A percentile compares a stretch with the other conserved stretches of the same genome.
phyloP scores from a whole-genome alignment of 2,797 vertebrate species.

The Menidia menidia region DNA sequence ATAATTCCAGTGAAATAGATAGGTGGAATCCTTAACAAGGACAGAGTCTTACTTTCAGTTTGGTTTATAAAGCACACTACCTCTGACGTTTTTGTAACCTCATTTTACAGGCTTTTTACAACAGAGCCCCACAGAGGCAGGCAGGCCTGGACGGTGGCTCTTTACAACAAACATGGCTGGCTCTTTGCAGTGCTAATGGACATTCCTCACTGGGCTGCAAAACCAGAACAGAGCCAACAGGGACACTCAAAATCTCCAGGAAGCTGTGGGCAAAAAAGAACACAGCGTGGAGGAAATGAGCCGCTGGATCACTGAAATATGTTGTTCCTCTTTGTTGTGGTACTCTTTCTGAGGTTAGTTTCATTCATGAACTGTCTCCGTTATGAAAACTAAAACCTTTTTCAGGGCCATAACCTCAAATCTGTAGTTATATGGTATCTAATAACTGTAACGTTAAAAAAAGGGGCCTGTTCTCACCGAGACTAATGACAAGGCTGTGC shows the following conservation, averaged over 20 bases:
- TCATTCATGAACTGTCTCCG: constrained; percentile 45
- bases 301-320: constrained; percentile 28
- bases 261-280: constrained; percentile 53
- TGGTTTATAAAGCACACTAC: too few species aligned
- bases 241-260: constrained; percentile 47
- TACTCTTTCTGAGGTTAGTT: constrained; percentile 40
- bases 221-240: constrained; percentile 52
- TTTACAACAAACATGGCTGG: constrained; percentile 35
- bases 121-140: constrained; percentile 26
- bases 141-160: constrained; percentile 32
- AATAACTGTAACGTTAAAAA: constrained; percentile 3
- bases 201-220: constrained; percentile 72
- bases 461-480: constrained; percentile 30
- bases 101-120: not conserved
- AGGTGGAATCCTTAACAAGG: too few species aligned
- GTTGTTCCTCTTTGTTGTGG: constrained; percentile 45
- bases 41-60: too few species aligned
- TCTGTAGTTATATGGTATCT: constrained; percentile 28
- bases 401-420: constrained; percentile 46
- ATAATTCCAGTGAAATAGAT: too few species aligned
- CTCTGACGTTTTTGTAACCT: too few species aligned
- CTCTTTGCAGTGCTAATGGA: constrained; percentile 59
- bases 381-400: constrained; percentile 39
- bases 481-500: constrained; percentile 49
- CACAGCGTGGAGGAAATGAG: constrained; percentile 47